phyloP scores from a whole-genome alignment of 2,113 vertebrate genomes.

The Thalassarche chlororhynchos region DNA sequence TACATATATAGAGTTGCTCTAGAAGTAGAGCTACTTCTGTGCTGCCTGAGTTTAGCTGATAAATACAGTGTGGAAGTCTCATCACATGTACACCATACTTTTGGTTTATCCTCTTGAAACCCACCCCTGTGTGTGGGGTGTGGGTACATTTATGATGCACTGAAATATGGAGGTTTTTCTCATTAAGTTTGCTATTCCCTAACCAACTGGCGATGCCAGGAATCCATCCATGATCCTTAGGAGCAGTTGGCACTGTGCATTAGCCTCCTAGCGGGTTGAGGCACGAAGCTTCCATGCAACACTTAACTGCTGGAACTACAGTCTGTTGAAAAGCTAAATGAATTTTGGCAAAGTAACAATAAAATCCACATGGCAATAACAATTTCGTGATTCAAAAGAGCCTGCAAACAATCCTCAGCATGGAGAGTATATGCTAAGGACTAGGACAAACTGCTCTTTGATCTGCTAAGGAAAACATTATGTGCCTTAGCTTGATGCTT shows the following conservation, averaged over 20 bases:
- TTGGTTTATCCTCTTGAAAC: not conserved
- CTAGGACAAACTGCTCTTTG: not conserved
- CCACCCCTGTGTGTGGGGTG: not conserved
- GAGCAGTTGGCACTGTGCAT: constrained; percentile 61
- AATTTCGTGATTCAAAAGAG: constrained; percentile 5
- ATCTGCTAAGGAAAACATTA: not conserved
- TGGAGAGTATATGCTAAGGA: not conserved
- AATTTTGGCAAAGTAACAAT: constrained; percentile 52
- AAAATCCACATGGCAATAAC: not conserved
- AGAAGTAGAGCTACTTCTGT: not conserved
- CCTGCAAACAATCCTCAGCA: not conserved
- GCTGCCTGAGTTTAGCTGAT: not conserved
- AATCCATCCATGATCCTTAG: constrained; percentile 48
- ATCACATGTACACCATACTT: not conserved
- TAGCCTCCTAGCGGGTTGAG: constrained; percentile 60
- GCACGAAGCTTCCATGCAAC: not conserved
- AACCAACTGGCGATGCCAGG: constrained; percentile 37
- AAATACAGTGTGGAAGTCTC: not conserved
- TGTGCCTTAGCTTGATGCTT: not conserved
- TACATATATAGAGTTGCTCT: not conserved
- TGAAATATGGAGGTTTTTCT: constrained; percentile 49
- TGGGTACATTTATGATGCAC: not conserved
- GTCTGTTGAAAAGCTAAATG: constrained; percentile 61
- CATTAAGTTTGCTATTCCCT: constrained; percentile 64
- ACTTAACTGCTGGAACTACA: constrained; percentile 54